These are phyloP conservation scores for Hippocampus guttulatus DNA, from an alignment of 2,113 vertebrate genomes.

Conservation along the genomic window DNA sequence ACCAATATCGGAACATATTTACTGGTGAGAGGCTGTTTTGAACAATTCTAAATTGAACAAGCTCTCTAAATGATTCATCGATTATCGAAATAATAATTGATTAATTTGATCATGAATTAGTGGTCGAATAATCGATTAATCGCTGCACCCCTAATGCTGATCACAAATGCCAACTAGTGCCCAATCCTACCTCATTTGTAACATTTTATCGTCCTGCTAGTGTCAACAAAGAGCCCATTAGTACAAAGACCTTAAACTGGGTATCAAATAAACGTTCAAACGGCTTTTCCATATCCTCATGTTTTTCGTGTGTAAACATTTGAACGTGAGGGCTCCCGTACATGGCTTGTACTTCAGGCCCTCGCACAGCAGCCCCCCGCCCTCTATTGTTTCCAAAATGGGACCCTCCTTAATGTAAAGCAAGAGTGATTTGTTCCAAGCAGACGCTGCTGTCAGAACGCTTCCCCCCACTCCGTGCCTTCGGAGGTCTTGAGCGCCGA, in stretches of 20 bases:
- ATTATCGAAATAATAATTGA: too few species aligned
- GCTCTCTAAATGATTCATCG: too few species aligned
- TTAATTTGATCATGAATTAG: too few species aligned
- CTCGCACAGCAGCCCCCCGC: not conserved
- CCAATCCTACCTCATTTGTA: too few species aligned
- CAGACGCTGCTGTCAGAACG: constrained; percentile 36
- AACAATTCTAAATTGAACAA: too few species aligned
- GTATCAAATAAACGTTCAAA: not conserved
- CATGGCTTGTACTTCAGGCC: not conserved
- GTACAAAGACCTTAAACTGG: not conserved
- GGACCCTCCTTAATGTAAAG: constrained; percentile 32
- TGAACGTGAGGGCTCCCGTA: not conserved
- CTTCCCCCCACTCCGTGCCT: constrained; percentile 17
- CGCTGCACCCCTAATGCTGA: too few species aligned
- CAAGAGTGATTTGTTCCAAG: constrained; percentile 40
- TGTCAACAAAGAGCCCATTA: too few species aligned
- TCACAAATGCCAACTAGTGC: too few species aligned
- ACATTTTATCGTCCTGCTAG: too few species aligned
- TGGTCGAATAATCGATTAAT: too few species aligned
- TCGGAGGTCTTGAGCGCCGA: constrained; percentile 33
- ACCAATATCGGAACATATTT: too few species aligned
- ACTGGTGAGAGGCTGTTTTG: too few species aligned
- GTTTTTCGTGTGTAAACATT: not conserved
- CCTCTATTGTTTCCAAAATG: constrained; percentile 26
- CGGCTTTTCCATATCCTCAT: not conserved